Evolutionary conservation across 1,140 invertebrate species (phyloP), one percentile per base, ranked within the genome.

Genomic region (Drosophila setifemur): DNA sequence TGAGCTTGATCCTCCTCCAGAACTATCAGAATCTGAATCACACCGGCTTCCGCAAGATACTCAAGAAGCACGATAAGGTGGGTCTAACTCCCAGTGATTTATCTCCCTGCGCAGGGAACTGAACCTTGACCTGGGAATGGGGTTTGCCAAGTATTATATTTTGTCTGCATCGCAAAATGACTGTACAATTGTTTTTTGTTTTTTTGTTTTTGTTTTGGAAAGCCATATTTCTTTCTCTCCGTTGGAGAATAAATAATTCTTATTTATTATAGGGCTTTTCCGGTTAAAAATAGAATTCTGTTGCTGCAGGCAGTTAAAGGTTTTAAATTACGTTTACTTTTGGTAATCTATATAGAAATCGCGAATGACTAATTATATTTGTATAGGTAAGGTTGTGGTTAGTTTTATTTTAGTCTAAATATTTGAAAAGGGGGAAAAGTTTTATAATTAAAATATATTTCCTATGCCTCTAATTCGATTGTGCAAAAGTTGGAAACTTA

Each of bases 41-140:
- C 82, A 99, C 98, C 9, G 99, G 99, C 0, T 99, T 99, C 92
- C 93, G 98, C 54, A 99, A 99, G 92, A 99, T 99, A 89, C 93
- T 99, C n/a, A 99, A 99, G 91, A 99, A 99, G 92, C 98, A 99
- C 91, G 99, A 99, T 91, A 99, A 99, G 94, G 96, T 99, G 91
- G 81, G 73, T 5, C 12, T 7, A n/a, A n/a, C n/a, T n/a, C n/a
- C n/a, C n/a, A n/a, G n/a, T n/a, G 26, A 7, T n/a, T 5, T 16
- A 66, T 64, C 43, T 71, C 53, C 5, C 33, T 16, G 57, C 7
- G 60, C 60, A 64, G 16, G 3, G 6, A 2, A 0, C 6, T 29
- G n/a, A 39, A 25, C 60, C 33, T 19, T 63, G 57, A 64, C 42
- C 57, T 19, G n/a, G 31, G 26, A 37, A 8, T 4, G 25, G 39